Conservation (phyloP, 2,888 invertebrate genomes). For the Yponomeuta plumbellus region DNA sequence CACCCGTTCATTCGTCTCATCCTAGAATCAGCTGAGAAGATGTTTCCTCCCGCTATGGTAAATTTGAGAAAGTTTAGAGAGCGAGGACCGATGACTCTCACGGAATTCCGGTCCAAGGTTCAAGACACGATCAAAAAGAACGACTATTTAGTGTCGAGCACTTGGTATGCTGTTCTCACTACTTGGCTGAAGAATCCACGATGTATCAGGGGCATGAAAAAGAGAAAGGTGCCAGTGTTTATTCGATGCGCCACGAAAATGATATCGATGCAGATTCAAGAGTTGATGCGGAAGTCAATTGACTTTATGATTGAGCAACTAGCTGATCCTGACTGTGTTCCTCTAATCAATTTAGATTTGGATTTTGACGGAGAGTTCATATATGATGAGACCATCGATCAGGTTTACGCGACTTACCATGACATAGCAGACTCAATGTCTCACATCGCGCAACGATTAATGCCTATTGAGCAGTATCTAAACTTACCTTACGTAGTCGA, state of each 20-base stretch:
- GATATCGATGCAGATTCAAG: slow-evolving; percentile 78
- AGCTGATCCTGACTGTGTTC: slow-evolving; percentile 70
- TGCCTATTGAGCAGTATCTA: slow-evolving; percentile 74
- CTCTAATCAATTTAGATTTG: slow-evolving; percentile 78
- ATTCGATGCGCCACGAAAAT: slow-evolving; percentile 63
- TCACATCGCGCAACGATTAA: slow-evolving; percentile 74
- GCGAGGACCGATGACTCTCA: slow-evolving; percentile 54
- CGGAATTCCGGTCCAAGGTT: slow-evolving; percentile 46
- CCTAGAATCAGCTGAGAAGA: slow-evolving; percentile 66
- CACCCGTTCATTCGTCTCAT: slow-evolving; percentile 80
- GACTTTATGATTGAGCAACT: slow-evolving; percentile 77
- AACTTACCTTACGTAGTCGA: slow-evolving; percentile 56
- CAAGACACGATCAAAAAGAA: slow-evolving; percentile 59
- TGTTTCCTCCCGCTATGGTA: slow-evolving; percentile 74
- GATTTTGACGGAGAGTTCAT: slow-evolving; percentile 73
- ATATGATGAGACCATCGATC: slow-evolving; percentile 76
- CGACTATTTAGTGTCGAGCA: slow-evolving; percentile 61
- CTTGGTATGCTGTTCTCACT: slow-evolving; percentile 61
- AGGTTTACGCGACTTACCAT: slow-evolving; percentile 76
- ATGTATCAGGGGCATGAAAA: slow-evolving; percentile 57
- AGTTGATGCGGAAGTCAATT: slow-evolving; percentile 81
- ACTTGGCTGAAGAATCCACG: slow-evolving; percentile 69
- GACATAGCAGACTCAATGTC: slow-evolving; percentile 75
- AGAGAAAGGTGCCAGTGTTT: slow-evolving; percentile 53
- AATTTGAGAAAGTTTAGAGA: slow-evolving; percentile 65